Evolutionary conservation across 2,888 invertebrate genomes (phyloP).

Genomic region (Drosophila affinis): DNA sequence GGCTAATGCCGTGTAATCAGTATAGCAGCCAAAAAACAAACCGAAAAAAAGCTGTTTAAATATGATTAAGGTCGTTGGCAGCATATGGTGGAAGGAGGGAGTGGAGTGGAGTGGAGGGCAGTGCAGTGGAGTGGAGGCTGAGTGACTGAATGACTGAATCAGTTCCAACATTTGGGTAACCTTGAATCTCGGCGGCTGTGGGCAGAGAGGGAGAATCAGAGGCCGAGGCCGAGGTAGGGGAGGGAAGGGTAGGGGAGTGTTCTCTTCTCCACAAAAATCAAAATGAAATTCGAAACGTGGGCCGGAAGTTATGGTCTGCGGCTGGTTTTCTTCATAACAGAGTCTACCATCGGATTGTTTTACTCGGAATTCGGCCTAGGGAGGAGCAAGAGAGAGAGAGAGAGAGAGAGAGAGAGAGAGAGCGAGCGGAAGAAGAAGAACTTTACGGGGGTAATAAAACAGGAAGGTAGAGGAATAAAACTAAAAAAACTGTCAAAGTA

Average conservation of each 20-base stretch:
- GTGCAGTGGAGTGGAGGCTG: slow-evolving; percentile 6
- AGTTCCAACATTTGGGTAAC: slow-evolving; percentile 36
- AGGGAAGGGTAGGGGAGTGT: slow-evolving; percentile 9
- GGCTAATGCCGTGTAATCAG: slow-evolving; percentile 66
- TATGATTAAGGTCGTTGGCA: slow-evolving; percentile 60
- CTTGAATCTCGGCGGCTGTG: slow-evolving; percentile 23
- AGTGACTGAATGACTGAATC: slow-evolving; percentile 32
- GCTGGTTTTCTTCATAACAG: slow-evolving; percentile 13
- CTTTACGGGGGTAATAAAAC: slow-evolving; percentile 2
- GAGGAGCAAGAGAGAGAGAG: too few relatives aligned
- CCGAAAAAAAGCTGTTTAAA: slow-evolving; percentile 37
- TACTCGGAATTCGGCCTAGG: not conserved
- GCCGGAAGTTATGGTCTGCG: slow-evolving; percentile 47
- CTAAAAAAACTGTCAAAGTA: slow-evolving; percentile 4
- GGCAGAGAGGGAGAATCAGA: not conserved
- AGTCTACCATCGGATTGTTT: not conserved
- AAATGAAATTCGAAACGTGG: slow-evolving; percentile 37
- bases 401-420: too few relatives aligned
- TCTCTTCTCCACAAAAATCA: slow-evolving; percentile 3
- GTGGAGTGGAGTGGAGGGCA: not conserved
- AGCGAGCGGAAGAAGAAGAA: too few relatives aligned
- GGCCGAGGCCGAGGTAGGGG: not conserved
- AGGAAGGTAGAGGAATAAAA: not conserved
- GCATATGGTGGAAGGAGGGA: slow-evolving; percentile 28
- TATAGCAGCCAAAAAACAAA: slow-evolving; percentile 21